Evolutionary conservation across 2,113 vertebrate species (phyloP), one percentile per base, ranked within the genome.

Genomic region (Tychaedon coryphoeus): DNA sequence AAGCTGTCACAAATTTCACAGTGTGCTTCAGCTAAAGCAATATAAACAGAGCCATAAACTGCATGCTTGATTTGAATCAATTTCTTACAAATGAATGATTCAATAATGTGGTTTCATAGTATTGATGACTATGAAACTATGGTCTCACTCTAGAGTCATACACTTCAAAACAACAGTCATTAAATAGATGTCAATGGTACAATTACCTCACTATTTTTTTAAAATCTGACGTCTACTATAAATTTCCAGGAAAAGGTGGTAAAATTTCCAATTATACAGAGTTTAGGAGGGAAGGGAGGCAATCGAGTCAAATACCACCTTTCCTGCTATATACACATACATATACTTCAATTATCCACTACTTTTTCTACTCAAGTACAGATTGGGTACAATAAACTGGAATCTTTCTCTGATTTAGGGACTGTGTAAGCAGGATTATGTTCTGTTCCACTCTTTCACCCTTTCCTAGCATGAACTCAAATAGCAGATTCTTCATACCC

Each of bases 221-320:
- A 9, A 56, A 65, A 5, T n/a, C 36, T 58, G 69, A 60, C 43
- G 66, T 23, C 29, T 58, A 38, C 66, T 64, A 45, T 43, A 53
- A 54, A 76, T 82, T 80, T 85, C 28, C n/a, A 70, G 15, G 9
- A 72, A 40, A 81, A 54, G 23, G 6, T 45, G 33, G 33, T 24
- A 38, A 71, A 72, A 72, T 7, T 14, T 77, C 12, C 5, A 2
- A 65, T 69, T 54, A 34, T 34, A n/a, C 6, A 54, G 25, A 33
- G 19, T 65, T 56, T 62, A 53, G 28, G 10, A 60, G 24, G 67
- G 24, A 58, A 83, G 9, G 7, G 8, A 79, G 10, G 7, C 4
- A 0, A 4, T 19, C 0, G 0, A 60, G 20, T 28, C 13, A 58
- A 34, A 75, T 31, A 31, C 5, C 42, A 70, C 5, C 6, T 73